phyloP scores from a whole-genome alignment of 2,113 vertebrate genomes.

The Pachycephala philippinensis region DNA sequence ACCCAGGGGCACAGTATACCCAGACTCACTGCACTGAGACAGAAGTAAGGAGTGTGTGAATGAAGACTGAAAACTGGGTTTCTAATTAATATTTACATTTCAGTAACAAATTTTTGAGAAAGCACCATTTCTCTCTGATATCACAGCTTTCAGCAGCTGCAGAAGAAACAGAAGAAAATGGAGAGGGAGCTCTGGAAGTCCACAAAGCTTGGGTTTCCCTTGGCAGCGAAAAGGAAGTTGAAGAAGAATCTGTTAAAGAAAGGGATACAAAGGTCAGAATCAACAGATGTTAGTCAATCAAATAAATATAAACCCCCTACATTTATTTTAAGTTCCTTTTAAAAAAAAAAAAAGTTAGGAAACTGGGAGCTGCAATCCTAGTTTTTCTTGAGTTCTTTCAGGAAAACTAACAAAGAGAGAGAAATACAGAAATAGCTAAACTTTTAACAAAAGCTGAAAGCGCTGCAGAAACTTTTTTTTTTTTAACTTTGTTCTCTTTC shows the following conservation, averaged over 20 bases:
- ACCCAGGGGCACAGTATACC: not conserved
- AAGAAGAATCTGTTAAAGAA: slow-evolving; percentile 80
- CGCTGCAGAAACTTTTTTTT: not conserved
- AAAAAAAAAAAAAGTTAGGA: not conserved
- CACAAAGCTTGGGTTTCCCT: slow-evolving; percentile 82
- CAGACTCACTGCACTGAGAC: not conserved
- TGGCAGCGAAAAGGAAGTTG: slow-evolving; percentile 89
- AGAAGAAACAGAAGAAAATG: slow-evolving; percentile 62
- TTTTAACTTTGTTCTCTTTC: not conserved
- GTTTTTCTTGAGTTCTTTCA: not conserved
- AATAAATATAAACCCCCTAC: not conserved
- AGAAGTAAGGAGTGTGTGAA: not conserved
- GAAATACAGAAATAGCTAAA: not conserved
- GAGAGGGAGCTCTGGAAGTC: slow-evolving; percentile 38
- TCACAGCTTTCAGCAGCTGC: slow-evolving; percentile 68
- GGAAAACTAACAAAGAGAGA: not conserved
- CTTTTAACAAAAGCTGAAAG: not conserved
- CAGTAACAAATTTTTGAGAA: not conserved
- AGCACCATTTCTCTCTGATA: not conserved
- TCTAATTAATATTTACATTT: not conserved
- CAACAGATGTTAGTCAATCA: not conserved
- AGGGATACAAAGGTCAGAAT: slow-evolving; percentile 72
- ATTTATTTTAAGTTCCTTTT: not conserved
- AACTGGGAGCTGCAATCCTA: not conserved
- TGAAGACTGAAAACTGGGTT: not conserved